These are phyloP conservation scores for Temnothorax curvispinosus DNA, from an alignment of 1,140 invertebrate species.

Conservation along the genomic window DNA sequence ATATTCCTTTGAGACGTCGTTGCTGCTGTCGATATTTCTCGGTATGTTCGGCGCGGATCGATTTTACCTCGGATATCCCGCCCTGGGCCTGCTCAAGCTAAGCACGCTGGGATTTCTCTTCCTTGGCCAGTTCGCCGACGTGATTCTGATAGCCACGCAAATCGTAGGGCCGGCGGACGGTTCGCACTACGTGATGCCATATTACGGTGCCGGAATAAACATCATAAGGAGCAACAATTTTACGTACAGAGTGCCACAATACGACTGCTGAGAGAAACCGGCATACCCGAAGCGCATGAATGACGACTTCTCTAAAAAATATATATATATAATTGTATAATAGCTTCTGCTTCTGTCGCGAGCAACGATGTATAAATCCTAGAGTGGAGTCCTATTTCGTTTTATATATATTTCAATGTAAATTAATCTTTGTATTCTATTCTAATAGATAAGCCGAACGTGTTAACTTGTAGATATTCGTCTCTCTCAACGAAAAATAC, in stretches of 20 bases:
- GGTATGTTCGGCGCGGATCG: conserved; percentile 99
- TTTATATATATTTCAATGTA: conserved; percentile 42
- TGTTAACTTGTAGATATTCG: conserved; percentile 67
- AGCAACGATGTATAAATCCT: conserved; percentile 72
- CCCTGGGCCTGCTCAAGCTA: conserved; percentile 96
- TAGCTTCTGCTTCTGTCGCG: conserved; percentile 54
- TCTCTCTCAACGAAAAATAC: conserved; percentile 69
- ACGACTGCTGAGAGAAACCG: conserved; percentile 89
- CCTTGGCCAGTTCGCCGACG: conserved; percentile 97
- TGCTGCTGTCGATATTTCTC: conserved; percentile 97
- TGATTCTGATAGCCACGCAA: conserved; percentile 97
- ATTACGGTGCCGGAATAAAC: conserved; percentile 95
- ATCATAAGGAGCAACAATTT: conserved; percentile 94
- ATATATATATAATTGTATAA: conserved; percentile 52
- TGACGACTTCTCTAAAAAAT: conserved; percentile 14
- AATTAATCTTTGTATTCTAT: conserved; percentile 54
- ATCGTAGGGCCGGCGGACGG: conserved; percentile 97
- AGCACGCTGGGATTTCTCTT: conserved; percentile 99
- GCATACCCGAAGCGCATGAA: neutral
- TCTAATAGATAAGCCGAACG: conserved; percentile 43
- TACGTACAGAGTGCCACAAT: conserved; percentile 93
- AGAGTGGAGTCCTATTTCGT: conserved; percentile 63
- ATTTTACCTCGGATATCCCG: conserved; percentile 98
- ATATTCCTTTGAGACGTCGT: conserved; percentile 96
- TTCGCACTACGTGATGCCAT: conserved; percentile 97